Evolutionary conservation across 2,797 vertebrate species (phyloP), one percentile per base, ranked within the genome.

Genomic region (Sebastolobus alascanus): DNA sequence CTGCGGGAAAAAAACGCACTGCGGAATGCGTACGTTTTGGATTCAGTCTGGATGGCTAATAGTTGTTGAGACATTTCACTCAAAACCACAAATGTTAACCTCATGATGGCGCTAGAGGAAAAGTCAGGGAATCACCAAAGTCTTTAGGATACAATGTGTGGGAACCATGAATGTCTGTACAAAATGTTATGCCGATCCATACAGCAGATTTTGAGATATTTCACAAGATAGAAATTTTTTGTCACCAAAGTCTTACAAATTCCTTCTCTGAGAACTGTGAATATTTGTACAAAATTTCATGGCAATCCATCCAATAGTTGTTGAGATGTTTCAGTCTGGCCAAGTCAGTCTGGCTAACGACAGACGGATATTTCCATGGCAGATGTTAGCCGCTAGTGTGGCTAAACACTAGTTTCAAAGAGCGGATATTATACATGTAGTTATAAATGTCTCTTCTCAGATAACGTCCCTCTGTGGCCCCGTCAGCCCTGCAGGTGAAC

Each of bases 401-500:
- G 63, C 56, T 50, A 14, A 56, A 33, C 27, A 2, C 18, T 12
- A 6, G n/a, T 16, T 55, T 68, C 22, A 68, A 72, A 43, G 7
- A 22, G 3, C n/a, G 1, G 11, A 50, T 83, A 50, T 46, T 25
- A 18, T 13, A 22, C 58, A 64, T 37, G 58, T 1, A 37, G 29
- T 10, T 37, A 5, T 20, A 3, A 37, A 38, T 37, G 14, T 10
- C 18, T 63, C 50, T 20, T 27, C 31, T 67, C 18, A 31, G 20
- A 20, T 18, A 27, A 13, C 10, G 2, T 33, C 20, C 55, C 59
- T 25, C 18, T 2, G 46, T 71, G 73, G 73, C 83, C 90, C 84
- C 60, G 4, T 18, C 37, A 2, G 77, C 86, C 86, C 87, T 16
- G 75, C 84, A 86, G 81, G 90, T 90, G 90, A 88, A 52, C 37